phyloP scores from a whole-genome alignment of 2,888 invertebrate species.

The Pherbina coryleti region DNA sequence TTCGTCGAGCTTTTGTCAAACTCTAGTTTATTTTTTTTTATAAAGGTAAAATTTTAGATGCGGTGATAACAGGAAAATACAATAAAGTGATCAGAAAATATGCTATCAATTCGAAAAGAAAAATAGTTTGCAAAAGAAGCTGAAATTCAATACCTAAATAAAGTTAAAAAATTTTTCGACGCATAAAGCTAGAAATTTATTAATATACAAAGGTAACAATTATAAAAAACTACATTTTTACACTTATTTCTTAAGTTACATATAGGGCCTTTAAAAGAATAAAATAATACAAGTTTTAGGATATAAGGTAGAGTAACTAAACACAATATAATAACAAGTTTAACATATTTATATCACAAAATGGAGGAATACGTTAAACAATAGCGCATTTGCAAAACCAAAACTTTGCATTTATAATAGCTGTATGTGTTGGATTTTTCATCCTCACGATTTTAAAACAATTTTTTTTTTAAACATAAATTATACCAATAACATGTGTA shows the following conservation, averaged over 20 bases:
- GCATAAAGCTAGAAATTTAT: neutral
- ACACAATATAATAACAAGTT: constrained; percentile 19
- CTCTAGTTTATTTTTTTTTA: too few relatives aligned
- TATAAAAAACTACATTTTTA: neutral
- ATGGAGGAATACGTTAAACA: constrained; percentile 61
- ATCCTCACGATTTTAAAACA: neutral
- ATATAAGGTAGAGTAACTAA: constrained; percentile 37
- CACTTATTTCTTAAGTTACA: neutral
- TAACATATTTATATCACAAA: constrained; percentile 63
- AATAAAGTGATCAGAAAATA: too few relatives aligned
- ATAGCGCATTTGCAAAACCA: constrained; percentile 4
- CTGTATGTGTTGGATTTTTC: neutral
- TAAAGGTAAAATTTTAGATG: too few relatives aligned
- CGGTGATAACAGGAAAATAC: too few relatives aligned
- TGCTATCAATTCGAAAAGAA: too few relatives aligned
- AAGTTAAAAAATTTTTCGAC: neutral
- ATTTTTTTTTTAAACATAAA: neutral
- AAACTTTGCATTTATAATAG: neutral
- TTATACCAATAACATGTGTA: neutral
- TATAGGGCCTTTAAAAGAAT: neutral
- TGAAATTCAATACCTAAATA: too few relatives aligned
- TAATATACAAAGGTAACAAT: constrained; percentile 10
- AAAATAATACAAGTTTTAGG: neutral
- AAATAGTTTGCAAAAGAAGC: too few relatives aligned
- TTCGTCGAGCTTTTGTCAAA: too few relatives aligned